These are phyloP conservation scores for Drosophila limbata DNA, from an alignment of 2,888 invertebrate species.

Conservation along the genomic window DNA sequence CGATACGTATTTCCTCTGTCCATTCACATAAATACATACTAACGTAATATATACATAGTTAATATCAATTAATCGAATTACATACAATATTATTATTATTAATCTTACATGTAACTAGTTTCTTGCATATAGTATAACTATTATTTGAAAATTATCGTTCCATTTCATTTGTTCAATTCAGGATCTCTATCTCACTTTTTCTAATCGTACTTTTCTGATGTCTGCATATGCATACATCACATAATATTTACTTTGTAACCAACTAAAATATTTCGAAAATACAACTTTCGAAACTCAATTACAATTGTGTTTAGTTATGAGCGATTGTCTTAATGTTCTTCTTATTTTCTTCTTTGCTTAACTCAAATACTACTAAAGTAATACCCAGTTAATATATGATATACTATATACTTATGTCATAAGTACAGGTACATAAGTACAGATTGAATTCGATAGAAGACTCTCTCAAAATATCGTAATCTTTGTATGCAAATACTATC, in stretches of 20 bases:
- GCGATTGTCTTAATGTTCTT: constrained; percentile 32
- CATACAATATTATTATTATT: constrained; percentile 1
- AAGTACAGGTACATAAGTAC: constrained; percentile 4
- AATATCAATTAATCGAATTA: constrained; percentile 12
- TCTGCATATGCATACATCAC: constrained; percentile 13
- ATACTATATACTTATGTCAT: constrained; percentile 8
- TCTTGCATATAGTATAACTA: constrained; percentile 16
- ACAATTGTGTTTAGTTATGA: constrained; percentile 10
- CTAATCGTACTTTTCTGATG: constrained; percentile 4
- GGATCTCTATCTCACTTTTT: constrained; percentile 10
- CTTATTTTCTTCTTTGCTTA: constrained; percentile 8
- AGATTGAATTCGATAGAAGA: not conserved
- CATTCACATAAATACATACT: constrained; percentile 22
- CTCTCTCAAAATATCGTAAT: not conserved
- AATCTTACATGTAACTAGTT: constrained; percentile 34
- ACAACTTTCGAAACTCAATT: constrained; percentile 14
- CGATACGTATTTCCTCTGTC: not conserved
- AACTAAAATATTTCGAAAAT: constrained; percentile 23
- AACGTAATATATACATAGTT: constrained; percentile 26
- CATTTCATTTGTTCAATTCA: constrained; percentile 17
- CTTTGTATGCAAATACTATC: constrained; percentile 3
- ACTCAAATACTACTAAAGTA: constrained; percentile 4
- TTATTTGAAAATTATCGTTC: constrained; percentile 16
- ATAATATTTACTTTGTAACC: constrained; percentile 7
- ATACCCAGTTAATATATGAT: constrained; percentile 11